Evolutionary conservation across 2,888 invertebrate species (phyloP).

Genomic region (Melolontha melolontha): DNA sequence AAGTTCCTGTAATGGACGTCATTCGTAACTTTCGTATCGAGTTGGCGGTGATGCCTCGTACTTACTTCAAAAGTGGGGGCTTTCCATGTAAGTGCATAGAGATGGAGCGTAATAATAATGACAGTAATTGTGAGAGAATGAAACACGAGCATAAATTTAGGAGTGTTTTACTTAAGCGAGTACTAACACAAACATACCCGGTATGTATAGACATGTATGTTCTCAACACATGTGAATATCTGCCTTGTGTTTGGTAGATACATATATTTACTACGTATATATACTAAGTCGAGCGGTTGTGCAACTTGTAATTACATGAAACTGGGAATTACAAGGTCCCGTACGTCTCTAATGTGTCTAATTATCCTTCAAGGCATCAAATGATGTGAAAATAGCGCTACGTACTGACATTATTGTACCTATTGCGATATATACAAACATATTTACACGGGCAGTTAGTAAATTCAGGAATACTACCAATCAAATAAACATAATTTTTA

Average conservation of each 20-base stretch:
- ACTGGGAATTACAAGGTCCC: conserved; percentile 49
- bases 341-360: conserved; percentile 50
- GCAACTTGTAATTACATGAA: conserved; percentile 39
- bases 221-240: not conserved
- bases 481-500: conserved; percentile 17
- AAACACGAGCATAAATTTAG: conserved; percentile 20
- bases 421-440: conserved; percentile 1
- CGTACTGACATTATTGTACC: conserved; percentile 23
- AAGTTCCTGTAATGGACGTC: conserved; percentile 22
- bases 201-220: conserved; percentile 1
- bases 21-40: conserved; percentile 25
- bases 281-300: conserved; percentile 35
- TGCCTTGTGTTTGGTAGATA: conserved; percentile 2
- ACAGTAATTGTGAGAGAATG: conserved; percentile 23
- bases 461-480: not conserved
- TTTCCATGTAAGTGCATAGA: conserved; percentile 25
- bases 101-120: conserved; percentile 23
- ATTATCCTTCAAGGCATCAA: conserved; percentile 50
- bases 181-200: not conserved
- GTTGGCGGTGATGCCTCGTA: conserved; percentile 1
- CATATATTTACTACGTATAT: too few relatives aligned
- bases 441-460: conserved; percentile 19
- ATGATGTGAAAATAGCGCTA: conserved; percentile 42
- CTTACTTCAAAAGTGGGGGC: conserved; percentile 15
- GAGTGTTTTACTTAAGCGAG: conserved; percentile 1